phyloP scores from a whole-genome alignment of 2,888 invertebrate species.

The Folsomia candida region DNA sequence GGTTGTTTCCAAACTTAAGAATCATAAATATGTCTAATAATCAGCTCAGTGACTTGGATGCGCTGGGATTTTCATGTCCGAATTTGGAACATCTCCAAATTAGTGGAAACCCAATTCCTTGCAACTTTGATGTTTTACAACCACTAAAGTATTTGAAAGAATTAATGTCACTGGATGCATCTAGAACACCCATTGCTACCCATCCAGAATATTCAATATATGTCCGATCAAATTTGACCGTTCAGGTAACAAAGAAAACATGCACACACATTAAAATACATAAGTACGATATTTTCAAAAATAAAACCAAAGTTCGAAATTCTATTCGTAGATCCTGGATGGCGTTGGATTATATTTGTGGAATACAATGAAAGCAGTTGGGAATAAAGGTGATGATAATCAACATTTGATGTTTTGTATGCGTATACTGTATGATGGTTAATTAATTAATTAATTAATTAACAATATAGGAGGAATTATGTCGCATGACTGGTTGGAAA shows the following conservation, averaged over 20 bases:
- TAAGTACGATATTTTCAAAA: too few species aligned
- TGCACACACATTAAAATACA: neutral
- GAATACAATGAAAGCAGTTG: conserved; percentile 35
- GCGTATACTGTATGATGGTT: neutral
- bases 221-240: conserved; percentile 11
- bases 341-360: conserved; percentile 36
- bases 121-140: conserved; percentile 31
- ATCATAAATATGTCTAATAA: conserved; percentile 47
- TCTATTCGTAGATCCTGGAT: conserved; percentile 37
- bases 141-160: conserved; percentile 27
- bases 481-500: conserved; percentile 43
- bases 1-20: conserved; percentile 41
- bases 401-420: neutral
- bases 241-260: conserved; percentile 43
- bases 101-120: conserved; percentile 44
- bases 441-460: neutral
- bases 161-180: conserved; percentile 41
- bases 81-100: conserved; percentile 41
- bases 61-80: conserved; percentile 40
- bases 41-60: conserved; percentile 36
- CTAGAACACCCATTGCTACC: conserved; percentile 35
- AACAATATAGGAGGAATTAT: conserved; percentile 26
- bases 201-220: conserved; percentile 45
- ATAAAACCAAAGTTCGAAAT: too few species aligned
- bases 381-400: conserved; percentile 29